Base-by-base conservation (phyloP, 2,888 invertebrate species). In the Phrixothrix hirtus region DNA sequence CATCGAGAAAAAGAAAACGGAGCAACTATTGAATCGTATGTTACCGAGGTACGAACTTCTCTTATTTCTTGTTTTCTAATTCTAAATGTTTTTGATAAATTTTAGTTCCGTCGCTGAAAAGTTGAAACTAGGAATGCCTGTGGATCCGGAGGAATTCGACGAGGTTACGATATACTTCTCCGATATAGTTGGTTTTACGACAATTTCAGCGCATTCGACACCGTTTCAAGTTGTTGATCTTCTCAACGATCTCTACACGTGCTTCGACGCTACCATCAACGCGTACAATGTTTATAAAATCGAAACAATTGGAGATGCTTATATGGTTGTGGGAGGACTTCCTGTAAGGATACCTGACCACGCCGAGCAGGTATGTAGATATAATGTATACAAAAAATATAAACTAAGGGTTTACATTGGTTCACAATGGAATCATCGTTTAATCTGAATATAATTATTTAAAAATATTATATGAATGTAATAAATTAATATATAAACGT, bases 1-100 rank as follows among this genome's bases (percentile, higher is more conserved):
- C 68, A 88, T 93, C 80, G 96, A 96, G 77, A 92, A 95, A 78
- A 93, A 92, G 79, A 95, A 95, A 79, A 95, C 94, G 37, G 95
- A 95, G 71, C 94, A 92, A 73, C 81, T 95, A 49, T 80, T 95
- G 31, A 92, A 90, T 76, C 83, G 92, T 66, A 94, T 92, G 93
- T 77, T 92, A 58, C 92, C 92, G 13, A 88, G 87, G 92, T 89
- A 76, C 4, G 16, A 37, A 31, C 14, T 35, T 29, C 32, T 43
- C 13, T 25, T 31, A 2, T 11, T 10, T 12, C 5, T 31, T 13
- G 31, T 3, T 3, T 13, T 31, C 12, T 31, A 7, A 2, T 2
- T 7, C 2, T 13, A 13, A 13, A 31, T 7, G 7, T 12, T 7
- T 5, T 37, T 21, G 1, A 3, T 14, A 38, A 21, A 21, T 68